Percentiles rank a stretch among this genome's conserved stretches.
Evolutionary conservation across 2,113 vertebrate genomes (phyloP).

Genomic region (Columbina picui): DNA sequence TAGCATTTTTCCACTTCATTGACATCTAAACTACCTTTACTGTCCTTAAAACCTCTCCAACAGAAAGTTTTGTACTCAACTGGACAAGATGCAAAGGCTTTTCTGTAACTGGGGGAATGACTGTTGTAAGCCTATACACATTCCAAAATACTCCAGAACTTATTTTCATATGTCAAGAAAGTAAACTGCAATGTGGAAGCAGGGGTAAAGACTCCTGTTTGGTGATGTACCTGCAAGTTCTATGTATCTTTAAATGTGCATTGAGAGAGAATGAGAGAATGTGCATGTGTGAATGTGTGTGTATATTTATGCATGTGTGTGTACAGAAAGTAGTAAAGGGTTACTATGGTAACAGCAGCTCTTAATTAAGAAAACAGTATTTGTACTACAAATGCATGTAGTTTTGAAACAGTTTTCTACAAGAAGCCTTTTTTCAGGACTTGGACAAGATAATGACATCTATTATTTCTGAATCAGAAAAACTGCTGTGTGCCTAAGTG

Average conservation of each 20-base stretch:
- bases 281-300: not conserved
- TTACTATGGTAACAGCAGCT: not conserved
- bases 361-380: not conserved
- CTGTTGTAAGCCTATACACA: not conserved
- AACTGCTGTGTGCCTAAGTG: not conserved
- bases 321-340: not conserved
- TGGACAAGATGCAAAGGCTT: not conserved
- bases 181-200: not conserved
- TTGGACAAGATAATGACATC: not conserved
- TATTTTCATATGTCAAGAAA: not conserved
- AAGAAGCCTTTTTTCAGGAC: not conserved
- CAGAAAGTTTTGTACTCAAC: not conserved
- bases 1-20: not conserved
- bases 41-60: not conserved
- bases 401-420: not conserved
- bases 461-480: not conserved
- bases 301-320: fast-evolving
- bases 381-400: not conserved
- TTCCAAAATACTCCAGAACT: not conserved
- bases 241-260: not conserved
- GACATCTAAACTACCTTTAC: not conserved
- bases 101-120: not conserved
- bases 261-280: not conserved
- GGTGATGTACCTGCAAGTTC: not conserved
- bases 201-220: fast-evolving